Evolutionary conservation across 2,797 vertebrate species (phyloP).

Genomic region (Saxicola maurus): DNA sequence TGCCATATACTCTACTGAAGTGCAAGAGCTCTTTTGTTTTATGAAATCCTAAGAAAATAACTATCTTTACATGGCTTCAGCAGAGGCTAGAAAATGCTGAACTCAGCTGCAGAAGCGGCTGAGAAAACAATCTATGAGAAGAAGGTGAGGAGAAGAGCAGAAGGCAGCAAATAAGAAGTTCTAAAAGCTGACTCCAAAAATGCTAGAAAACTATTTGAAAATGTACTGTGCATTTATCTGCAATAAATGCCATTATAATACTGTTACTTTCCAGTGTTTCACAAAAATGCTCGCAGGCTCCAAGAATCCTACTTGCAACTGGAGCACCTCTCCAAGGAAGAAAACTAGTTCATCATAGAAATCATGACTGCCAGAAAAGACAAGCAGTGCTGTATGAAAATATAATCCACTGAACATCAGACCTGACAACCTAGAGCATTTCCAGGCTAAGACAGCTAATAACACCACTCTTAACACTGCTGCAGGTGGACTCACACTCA

Average conservation of each 20-base stretch:
- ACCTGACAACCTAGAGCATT: slow-evolving; percentile 69
- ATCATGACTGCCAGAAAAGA: slow-evolving; percentile 69
- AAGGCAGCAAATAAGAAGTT: background rate
- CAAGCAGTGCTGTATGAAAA: slow-evolving; percentile 72
- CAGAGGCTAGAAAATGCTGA: background rate
- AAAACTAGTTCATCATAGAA: slow-evolving; percentile 74
- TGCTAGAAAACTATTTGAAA: background rate
- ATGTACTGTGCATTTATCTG: background rate
- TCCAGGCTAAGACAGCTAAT: slow-evolving; percentile 69
- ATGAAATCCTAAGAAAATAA: background rate
- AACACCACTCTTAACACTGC: slow-evolving; percentile 55
- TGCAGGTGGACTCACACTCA: slow-evolving; percentile 39
- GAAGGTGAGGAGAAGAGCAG: background rate
- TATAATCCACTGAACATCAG: slow-evolving; percentile 70
- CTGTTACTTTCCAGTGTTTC: slow-evolving; percentile 45
- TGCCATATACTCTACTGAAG: background rate
- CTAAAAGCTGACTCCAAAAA: background rate
- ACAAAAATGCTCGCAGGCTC: slow-evolving; percentile 43
- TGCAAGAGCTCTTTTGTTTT: background rate
- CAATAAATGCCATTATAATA: background rate
- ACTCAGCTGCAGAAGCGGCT: background rate
- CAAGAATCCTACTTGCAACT: slow-evolving; percentile 61
- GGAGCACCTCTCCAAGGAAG: slow-evolving; percentile 73
- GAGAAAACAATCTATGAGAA: background rate
- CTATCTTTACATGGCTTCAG: background rate